These are phyloP conservation scores for Drosophila oshimai DNA, from an alignment of 1,140 invertebrate species.

Conservation along the genomic window DNA sequence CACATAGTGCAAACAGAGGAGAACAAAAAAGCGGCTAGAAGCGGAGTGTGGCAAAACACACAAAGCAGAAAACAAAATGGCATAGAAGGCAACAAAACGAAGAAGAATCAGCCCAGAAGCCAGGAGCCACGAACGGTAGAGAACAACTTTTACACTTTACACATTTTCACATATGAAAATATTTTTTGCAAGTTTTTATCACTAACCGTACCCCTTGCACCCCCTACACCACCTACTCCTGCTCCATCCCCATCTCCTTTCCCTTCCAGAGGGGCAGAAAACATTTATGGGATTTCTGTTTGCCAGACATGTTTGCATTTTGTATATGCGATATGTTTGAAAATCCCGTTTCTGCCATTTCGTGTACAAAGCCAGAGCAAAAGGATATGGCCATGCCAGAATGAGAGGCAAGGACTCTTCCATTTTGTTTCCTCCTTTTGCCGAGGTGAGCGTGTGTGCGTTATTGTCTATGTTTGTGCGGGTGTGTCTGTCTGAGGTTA, in stretches of 20 bases:
- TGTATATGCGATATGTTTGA: conserved; percentile 81
- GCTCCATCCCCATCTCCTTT: too few species aligned
- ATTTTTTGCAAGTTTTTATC: conserved; percentile 77
- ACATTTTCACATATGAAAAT: conserved; percentile 80
- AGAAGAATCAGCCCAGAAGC: background rate
- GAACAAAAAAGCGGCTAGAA: conserved; percentile 19
- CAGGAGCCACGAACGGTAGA: conserved; percentile 22
- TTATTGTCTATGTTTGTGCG: background rate
- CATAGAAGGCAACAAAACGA: conserved; percentile 59
- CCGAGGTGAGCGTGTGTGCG: conserved; percentile 1
- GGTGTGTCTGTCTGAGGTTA: conserved; percentile 3
- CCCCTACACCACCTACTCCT: background rate
- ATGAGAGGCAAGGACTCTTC: background rate
- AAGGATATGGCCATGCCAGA: conserved; percentile 9
- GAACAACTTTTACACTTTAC: conserved; percentile 74
- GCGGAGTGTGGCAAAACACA: conserved; percentile 4
- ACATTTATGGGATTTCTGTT: conserved; percentile 81
- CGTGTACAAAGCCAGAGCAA: conserved; percentile 32
- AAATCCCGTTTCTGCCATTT: conserved; percentile 71
- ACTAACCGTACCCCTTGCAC: conserved; percentile 19
- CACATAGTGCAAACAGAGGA: conserved; percentile 56
- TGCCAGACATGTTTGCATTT: conserved; percentile 80
- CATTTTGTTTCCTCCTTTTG: conserved; percentile 2
- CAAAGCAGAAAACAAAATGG: conserved; percentile 56
- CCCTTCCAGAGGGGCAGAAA: conserved; percentile 28